Evolutionary conservation across 2,113 vertebrate species (phyloP).

Genomic region (Psettodes erumei): DNA sequence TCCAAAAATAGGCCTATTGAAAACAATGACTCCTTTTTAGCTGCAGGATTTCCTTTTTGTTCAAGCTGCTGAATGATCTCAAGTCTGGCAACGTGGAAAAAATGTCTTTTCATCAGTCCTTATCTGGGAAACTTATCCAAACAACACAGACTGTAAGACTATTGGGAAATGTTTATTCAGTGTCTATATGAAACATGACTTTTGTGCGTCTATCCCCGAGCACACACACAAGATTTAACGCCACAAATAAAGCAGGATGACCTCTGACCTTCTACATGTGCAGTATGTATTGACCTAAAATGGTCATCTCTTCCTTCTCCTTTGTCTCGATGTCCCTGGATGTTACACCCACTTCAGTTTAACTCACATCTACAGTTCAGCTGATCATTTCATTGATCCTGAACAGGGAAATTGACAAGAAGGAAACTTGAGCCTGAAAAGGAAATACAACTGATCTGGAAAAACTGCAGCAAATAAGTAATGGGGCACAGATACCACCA

Average conservation of each 20-base stretch:
- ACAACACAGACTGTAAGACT: neutral
- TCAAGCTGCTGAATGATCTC: neutral
- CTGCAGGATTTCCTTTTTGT: slow-evolving; percentile 23
- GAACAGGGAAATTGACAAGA: slow-evolving; percentile 1
- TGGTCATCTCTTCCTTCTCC: neutral
- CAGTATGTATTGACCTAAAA: neutral
- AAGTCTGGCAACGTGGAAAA: neutral
- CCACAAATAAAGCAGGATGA: neutral
- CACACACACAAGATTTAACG: neutral
- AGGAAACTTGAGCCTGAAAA: slow-evolving; percentile 1
- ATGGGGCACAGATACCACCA: neutral
- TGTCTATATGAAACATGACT: neutral
- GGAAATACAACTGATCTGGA: neutral
- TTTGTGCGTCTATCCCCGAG: neutral
- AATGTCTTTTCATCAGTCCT: neutral
- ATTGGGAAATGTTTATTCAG: neutral
- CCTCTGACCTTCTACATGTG: slow-evolving; percentile 6
- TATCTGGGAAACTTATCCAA: neutral
- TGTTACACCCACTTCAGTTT: neutral
- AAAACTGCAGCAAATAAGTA: neutral
- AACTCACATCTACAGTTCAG: no score
- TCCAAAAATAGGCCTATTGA: slow-evolving; percentile 35
- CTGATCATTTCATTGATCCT: slow-evolving; percentile 7
- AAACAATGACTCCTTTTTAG: slow-evolving; percentile 2
- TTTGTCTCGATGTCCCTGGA: neutral